Conservation (phyloP, 30 jellyfish, hydroid and myxozoan genomes). For the Aurelia sp. region DNA sequence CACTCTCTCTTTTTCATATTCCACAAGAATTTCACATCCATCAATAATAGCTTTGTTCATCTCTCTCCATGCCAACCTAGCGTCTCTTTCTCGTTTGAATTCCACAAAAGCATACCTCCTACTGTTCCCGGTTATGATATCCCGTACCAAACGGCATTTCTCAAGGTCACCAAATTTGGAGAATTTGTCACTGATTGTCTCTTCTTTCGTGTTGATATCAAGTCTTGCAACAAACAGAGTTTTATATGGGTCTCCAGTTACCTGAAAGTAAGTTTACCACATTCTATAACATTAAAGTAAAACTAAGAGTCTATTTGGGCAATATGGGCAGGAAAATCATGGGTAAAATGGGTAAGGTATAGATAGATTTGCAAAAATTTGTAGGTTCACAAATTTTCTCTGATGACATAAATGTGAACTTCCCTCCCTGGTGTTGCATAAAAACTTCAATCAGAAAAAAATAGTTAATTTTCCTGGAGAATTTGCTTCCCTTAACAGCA, state of each 20-base stretch:
- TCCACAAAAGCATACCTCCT: conserved; percentile 94
- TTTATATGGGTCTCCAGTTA: conserved; percentile 88
- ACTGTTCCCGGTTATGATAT: conserved; percentile 88
- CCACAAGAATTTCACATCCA: conserved; percentile 81
- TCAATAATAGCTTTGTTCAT: conserved; percentile 75
- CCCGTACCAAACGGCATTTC: conserved; percentile 86
- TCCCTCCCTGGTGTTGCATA: too few species aligned
- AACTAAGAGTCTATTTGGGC: too few species aligned
- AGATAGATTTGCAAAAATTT: too few species aligned
- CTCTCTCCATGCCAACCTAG: conserved; percentile 82
- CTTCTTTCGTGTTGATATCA: conserved; percentile 77
- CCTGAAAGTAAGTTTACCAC: conserved; percentile 45
- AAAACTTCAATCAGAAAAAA: too few species aligned
- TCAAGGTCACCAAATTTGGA: conserved; percentile 79
- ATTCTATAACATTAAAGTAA: too few species aligned
- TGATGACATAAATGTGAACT: too few species aligned
- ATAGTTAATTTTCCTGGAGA: too few species aligned
- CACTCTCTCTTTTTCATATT: conserved; percentile 80
- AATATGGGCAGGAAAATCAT: too few species aligned
- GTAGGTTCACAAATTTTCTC: too few species aligned
- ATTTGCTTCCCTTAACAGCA: too few species aligned
- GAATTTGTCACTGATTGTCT: conserved; percentile 36
- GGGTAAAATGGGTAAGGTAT: too few species aligned
- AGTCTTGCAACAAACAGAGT: conserved; percentile 86
- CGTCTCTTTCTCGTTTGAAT: conserved; percentile 88